Evolutionary conservation across 2,888 invertebrate species (phyloP).

Genomic region (Isotomurus palustris): DNA sequence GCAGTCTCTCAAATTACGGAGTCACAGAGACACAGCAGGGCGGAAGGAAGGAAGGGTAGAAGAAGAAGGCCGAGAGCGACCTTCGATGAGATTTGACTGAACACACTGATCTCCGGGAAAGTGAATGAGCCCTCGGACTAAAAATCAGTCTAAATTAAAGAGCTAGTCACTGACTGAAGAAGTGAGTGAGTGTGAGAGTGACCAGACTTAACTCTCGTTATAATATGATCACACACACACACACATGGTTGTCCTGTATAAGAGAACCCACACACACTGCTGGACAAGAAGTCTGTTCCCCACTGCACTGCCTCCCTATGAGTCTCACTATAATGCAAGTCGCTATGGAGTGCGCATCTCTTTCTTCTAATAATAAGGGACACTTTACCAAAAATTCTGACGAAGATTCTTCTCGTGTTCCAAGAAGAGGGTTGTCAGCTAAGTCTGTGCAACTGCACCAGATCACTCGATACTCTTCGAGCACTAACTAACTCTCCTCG

Average conservation of each 20-base stretch:
- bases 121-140: slow-evolving; percentile 14
- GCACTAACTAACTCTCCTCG: too few species aligned
- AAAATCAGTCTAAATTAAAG: slow-evolving; percentile 17
- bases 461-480: too few species aligned
- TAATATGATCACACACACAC: background rate
- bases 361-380: slow-evolving; percentile 5
- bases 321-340: background rate
- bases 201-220: slow-evolving; percentile 5
- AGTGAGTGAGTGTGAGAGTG: slow-evolving; percentile 12
- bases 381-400: slow-evolving; percentile 2
- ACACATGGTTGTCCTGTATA: background rate
- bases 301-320: background rate
- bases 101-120: slow-evolving; percentile 5
- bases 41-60: background rate
- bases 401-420: background rate
- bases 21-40: background rate
- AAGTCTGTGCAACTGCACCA: too few species aligned
- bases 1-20: too few species aligned
- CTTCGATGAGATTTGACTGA: slow-evolving; percentile 1
- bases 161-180: slow-evolving; percentile 12
- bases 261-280: background rate
- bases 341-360: slow-evolving; percentile 6
- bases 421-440: slow-evolving; percentile 5
- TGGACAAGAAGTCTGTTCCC: background rate
- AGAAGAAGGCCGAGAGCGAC: background rate